phyloP scores from a whole-genome alignment of 2,888 invertebrate genomes.

The Drosophila anomalata region DNA sequence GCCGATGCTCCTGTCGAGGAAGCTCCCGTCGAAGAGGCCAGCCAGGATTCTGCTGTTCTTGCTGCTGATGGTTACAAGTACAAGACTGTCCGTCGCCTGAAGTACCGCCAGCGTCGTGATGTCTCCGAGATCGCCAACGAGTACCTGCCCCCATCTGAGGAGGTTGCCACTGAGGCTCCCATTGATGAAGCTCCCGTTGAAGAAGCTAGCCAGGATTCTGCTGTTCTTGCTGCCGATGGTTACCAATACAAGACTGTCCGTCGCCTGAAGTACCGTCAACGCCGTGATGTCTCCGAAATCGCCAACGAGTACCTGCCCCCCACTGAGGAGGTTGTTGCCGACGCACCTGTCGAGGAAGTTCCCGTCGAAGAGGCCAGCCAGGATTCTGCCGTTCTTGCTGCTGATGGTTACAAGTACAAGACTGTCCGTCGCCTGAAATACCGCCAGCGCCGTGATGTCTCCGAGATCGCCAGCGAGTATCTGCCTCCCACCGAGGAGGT shows the following conservation, averaged over 20 bases:
- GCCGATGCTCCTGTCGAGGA: constrained; percentile 52
- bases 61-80: constrained; percentile 66
- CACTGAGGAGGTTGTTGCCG: constrained; percentile 35
- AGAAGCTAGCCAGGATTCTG: constrained; percentile 51
- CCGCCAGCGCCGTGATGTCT: constrained; percentile 73
- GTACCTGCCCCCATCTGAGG: constrained; percentile 58
- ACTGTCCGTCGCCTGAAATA: constrained; percentile 74
- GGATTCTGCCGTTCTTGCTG: constrained; percentile 50
- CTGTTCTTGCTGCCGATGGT: constrained; percentile 64
- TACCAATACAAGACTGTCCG: constrained; percentile 71
- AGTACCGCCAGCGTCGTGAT: constrained; percentile 71
- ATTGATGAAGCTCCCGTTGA: not conserved
- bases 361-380: constrained; percentile 33
- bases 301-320: constrained; percentile 71
- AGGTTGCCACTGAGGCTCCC: constrained; percentile 38
- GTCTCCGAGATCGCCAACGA: constrained; percentile 65
- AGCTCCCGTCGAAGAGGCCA: constrained; percentile 16
- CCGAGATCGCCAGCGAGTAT: constrained; percentile 63
- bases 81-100: constrained; percentile 70
- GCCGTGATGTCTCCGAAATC: constrained; percentile 67
- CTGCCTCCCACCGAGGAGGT: constrained; percentile 64
- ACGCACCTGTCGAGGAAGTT: constrained; percentile 46
- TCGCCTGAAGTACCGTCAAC: constrained; percentile 68
- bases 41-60: constrained; percentile 58
- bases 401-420: constrained; percentile 71